Evolutionary conservation across 2,797 vertebrate genomes (phyloP).

Genomic region (Merluccius polli): DNA sequence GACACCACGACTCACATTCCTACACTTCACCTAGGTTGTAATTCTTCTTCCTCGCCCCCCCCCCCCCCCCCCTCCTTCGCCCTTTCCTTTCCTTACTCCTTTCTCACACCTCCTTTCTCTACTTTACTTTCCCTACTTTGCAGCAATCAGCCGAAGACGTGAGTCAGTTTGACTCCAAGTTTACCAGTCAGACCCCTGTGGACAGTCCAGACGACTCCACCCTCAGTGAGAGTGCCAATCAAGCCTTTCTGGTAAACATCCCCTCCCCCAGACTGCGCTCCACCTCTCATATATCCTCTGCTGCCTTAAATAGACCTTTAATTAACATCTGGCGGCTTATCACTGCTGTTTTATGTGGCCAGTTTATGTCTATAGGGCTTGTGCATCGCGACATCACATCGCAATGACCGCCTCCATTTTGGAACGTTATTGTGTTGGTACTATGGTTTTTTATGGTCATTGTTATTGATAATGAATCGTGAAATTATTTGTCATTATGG

Average conservation of each 20-base stretch:
- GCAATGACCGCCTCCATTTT: too few relatives aligned
- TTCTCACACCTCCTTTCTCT: not conserved
- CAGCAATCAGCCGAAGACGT: conserved; percentile 99
- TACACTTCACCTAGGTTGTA: not conserved
- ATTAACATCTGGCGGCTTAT: not conserved
- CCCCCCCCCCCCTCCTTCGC: not conserved
- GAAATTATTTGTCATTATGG: too few relatives aligned
- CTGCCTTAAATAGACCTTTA: not conserved
- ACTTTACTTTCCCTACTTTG: conserved; percentile 7
- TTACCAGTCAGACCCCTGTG: conserved; percentile 98
- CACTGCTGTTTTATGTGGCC: not conserved
- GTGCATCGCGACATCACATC: too few relatives aligned
- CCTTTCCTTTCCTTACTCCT: not conserved
- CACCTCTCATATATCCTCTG: not conserved
- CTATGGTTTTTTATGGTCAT: too few relatives aligned
- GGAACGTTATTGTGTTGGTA: too few relatives aligned
- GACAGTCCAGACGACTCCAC: conserved; percentile 99
- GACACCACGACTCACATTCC: not conserved
- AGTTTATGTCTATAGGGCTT: not conserved
- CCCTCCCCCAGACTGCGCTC: not conserved
- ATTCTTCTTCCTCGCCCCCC: not conserved
- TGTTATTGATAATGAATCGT: too few relatives aligned
- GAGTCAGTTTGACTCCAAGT: conserved; percentile 99
- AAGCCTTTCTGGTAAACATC: conserved; percentile 90
- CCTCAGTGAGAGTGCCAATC: conserved; percentile 99